Evolutionary conservation across 2,797 vertebrate species (phyloP), one percentile per base, ranked within the genome.

Genomic region (Tauraco hartlaubi): DNA sequence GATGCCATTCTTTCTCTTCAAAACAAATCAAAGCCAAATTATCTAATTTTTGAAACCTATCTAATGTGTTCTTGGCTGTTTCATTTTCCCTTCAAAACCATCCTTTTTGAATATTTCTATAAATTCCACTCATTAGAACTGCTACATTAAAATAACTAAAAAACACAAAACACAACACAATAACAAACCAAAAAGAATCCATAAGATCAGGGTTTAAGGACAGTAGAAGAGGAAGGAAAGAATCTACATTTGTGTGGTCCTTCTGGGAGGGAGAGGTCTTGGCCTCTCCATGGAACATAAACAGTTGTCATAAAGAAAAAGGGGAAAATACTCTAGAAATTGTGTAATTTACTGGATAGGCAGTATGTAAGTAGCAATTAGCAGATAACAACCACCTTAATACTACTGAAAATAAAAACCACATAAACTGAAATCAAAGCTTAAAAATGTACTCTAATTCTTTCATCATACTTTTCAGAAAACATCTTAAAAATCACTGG

Each of bases 11-110:
- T 39, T 63, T 63, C 39, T 72, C 66, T 86, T 80, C 0, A 91
- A 75, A 90, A 88, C 56, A 88, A 88, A 88, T 31, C 46, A 46
- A 85, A 90, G 55, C n/a, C 41, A 77, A 89, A 74, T 88, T 52
- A 91, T 48, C 49, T 86, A 4, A 59, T 74, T 92, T 94, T 77
- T 71, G 11, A 91, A 87, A 77, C 21, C 2, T 35, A 46, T 19
- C 19, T 51, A 52, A 56, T 1, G 0, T 56, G 4, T 54, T 77
- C 67, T 48, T 72, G 29, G 41, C 22, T 82, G 35, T 37, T 85
- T 81, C 5, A 39, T 73, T 82, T 81, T 81, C 29, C 13, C 13
- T 72, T 84, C 35, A 86, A 84, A 74, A 51, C 1, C 11, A 39
- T 18, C 11, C 3, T 51, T 69, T 78, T 15, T 43, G 5, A 90